These are phyloP conservation scores for Ranitomeya imitator DNA, from an alignment of 2,113 vertebrate species.

Conservation along the genomic window DNA sequence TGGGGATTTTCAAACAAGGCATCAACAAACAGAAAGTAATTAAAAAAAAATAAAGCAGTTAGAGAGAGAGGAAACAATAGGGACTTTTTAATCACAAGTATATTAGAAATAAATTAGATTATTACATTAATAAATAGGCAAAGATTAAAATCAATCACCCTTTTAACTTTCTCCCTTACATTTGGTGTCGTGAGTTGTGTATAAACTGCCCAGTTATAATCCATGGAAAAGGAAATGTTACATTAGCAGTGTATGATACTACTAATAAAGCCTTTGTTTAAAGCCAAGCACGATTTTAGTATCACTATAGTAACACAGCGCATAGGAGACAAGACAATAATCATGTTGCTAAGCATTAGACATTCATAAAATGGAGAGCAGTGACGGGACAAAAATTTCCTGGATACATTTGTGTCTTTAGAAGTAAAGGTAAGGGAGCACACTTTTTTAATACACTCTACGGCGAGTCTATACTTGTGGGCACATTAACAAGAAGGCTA, in stretches of 20 bases:
- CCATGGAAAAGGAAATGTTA: conserved; percentile 15
- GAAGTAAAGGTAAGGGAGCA: not conserved
- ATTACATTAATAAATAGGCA: too few relatives aligned
- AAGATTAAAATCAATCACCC: too few relatives aligned
- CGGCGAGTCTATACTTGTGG: too few relatives aligned
- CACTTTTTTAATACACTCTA: too few relatives aligned
- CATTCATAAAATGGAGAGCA: not conserved
- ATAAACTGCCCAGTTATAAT: not conserved
- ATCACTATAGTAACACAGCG: conserved; percentile 43
- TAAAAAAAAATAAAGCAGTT: too few relatives aligned
- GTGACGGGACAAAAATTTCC: not conserved
- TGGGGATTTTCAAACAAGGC: too few relatives aligned
- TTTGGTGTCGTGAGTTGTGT: not conserved
- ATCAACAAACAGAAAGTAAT: too few relatives aligned
- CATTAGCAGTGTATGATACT: conserved; percentile 14
- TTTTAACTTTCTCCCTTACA: not conserved
- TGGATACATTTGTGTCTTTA: conserved; percentile 1
- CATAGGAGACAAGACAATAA: conserved; percentile 32
- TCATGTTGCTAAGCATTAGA: conserved; percentile 36
- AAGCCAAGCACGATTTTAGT: not conserved
- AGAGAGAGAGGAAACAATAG: too few relatives aligned
- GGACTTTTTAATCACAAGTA: too few relatives aligned
- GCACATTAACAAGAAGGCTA: too few relatives aligned
- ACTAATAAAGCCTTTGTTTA: conserved; percentile 36
- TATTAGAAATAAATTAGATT: too few relatives aligned